Percentiles rank a stretch among this genome's conserved stretches.
phyloP scores from a whole-genome alignment of 2,888 invertebrate species.

The Seira ritae region DNA sequence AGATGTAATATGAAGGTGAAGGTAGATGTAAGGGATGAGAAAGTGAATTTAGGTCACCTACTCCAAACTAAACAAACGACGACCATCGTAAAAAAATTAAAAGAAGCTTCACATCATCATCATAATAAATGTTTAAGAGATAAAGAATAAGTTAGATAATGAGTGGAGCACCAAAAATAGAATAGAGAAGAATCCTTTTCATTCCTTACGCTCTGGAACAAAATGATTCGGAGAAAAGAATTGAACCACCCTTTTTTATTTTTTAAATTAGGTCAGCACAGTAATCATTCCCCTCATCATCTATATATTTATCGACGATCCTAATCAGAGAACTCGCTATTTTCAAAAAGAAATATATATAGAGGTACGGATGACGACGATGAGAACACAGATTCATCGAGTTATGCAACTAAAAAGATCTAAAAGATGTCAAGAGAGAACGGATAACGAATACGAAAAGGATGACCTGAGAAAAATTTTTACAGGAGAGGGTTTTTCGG shows the following conservation, averaged over 20 bases:
- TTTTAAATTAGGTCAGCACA: constrained; percentile 14
- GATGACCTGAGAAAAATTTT: neutral
- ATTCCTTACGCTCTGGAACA: neutral
- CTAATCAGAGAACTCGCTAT: constrained; percentile 12
- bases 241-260: constrained; percentile 13
- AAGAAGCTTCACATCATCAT: constrained; percentile 14
- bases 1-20: too few species aligned
- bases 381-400: neutral
- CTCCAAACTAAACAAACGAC: neutral
- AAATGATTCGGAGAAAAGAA: neutral
- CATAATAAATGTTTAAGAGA: constrained; percentile 15
- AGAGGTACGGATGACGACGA: neutral
- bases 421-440: neutral
- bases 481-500: neutral
- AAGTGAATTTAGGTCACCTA: neutral
- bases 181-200: neutral
- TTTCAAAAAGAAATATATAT: too few species aligned
- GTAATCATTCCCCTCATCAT: constrained; percentile 12
- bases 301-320: neutral
- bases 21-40: constrained; percentile 17
- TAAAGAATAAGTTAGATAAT: constrained; percentile 13
- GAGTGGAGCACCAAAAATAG: constrained; percentile 4
- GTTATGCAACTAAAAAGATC: constrained; percentile 16
- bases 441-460: too few species aligned
- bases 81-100: constrained; percentile 12